Conservation (phyloP, 2,888 invertebrate species). For the Ernsta delagoae region DNA sequence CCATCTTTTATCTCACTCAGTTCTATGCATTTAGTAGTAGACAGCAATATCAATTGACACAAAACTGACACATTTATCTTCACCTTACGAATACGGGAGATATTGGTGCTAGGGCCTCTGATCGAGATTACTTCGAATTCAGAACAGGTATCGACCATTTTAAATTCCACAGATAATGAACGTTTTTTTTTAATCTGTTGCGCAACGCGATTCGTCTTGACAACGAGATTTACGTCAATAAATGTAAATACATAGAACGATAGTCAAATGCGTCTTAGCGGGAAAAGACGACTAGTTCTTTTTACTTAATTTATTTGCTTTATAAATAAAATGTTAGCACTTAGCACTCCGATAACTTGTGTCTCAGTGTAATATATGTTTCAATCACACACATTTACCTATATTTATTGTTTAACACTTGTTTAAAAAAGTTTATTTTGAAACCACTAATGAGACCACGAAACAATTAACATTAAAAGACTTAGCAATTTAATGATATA, state of each 20-base stretch:
- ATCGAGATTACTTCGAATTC: constrained; percentile 30
- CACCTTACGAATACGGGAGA: too few relatives aligned
- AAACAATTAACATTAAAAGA: too few relatives aligned
- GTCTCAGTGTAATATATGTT: neutral
- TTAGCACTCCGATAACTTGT: neutral
- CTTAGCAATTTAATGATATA: too few relatives aligned
- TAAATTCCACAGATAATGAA: constrained; percentile 33
- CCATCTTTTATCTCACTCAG: too few relatives aligned
- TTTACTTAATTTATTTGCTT: neutral
- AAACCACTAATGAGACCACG: neutral
- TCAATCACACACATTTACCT: neutral
- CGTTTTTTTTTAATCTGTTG: constrained; percentile 31
- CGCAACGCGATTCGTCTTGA: constrained; percentile 30
- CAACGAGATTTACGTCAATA: constrained; percentile 17
- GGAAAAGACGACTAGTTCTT: constrained; percentile 4
- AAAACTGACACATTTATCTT: too few relatives aligned
- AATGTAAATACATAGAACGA: constrained; percentile 17
- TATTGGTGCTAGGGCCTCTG: too few relatives aligned
- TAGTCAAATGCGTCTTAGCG: constrained; percentile 12
- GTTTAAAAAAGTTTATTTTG: neutral
- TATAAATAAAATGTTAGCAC: neutral
- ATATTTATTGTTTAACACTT: neutral
- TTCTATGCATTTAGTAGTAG: too few relatives aligned
- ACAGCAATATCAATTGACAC: too few relatives aligned
- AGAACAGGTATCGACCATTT: constrained; percentile 29